Conservation (phyloP, 2,113 vertebrate species). For the Microcebus lehilahytsara region DNA sequence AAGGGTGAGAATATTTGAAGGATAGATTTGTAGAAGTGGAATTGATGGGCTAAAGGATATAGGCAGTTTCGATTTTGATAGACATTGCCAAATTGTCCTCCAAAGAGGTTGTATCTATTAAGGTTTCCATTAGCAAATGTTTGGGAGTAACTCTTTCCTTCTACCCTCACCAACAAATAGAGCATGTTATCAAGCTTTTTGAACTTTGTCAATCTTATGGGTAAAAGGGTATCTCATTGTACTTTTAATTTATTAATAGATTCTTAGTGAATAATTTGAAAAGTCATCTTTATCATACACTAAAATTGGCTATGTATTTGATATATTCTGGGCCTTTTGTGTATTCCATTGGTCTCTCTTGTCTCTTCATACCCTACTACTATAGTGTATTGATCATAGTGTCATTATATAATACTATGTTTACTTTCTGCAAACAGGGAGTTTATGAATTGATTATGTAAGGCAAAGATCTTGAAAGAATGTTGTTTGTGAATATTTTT, state of each 20-base stretch:
- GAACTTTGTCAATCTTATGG: not conserved
- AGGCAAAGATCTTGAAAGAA: too few species aligned
- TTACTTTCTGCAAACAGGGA: not conserved
- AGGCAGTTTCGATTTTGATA: not conserved
- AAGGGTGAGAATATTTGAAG: not conserved
- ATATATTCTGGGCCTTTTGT: not conserved
- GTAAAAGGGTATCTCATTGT: not conserved
- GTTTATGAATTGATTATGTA: too few species aligned
- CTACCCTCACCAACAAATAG: not conserved
- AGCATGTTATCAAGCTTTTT: not conserved
- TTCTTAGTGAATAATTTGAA: not conserved
- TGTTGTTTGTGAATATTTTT: too few species aligned
- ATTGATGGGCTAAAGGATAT: not conserved
- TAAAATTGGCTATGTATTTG: not conserved
- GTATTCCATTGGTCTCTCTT: not conserved
- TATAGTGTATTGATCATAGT: not conserved
- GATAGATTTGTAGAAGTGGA: slow-evolving; percentile 2
- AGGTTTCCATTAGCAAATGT: not conserved
- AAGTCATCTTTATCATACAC: not conserved
- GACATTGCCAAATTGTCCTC: not conserved
- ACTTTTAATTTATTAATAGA: not conserved
- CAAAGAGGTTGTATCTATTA: not conserved
- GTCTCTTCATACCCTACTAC: not conserved
- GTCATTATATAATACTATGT: not conserved
- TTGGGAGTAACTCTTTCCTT: not conserved